Evolutionary conservation across 2,888 invertebrate species (phyloP), one percentile per base, ranked within the genome.

Genomic region (Margaritifera margaritifera): DNA sequence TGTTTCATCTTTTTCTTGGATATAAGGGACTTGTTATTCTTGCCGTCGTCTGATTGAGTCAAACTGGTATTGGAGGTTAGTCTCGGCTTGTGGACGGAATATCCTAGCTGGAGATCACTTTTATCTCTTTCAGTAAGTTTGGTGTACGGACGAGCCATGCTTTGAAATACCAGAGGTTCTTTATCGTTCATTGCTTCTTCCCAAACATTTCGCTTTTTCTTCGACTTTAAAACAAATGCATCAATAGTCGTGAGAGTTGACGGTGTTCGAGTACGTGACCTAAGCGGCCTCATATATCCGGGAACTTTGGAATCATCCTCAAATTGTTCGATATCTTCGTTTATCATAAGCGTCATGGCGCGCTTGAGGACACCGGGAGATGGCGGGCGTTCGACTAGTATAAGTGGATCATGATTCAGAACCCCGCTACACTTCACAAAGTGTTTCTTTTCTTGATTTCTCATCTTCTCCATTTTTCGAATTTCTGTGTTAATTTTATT

Each of bases 171-270:
- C 0, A 77, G 77, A 22, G 71, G 63, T 22, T 79, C 77, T 60
- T 79, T 79, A 20, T 82, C 82, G 19, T 77, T 74, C 65, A 79
- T 64, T 11, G 79, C 80, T 18, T 80, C 80, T 53, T 87, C 86
- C 87, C 87, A 87, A 2, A 87, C 73, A 72, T 86, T 87, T 62
- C 74, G 75, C 74, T 86, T 87, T 66, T 81, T 82, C 58, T 75
- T 81, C 5, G 76, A 62, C 68, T 77, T 80, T 18, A 83, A 71
- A 18, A 75, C 81, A 68, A 86, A 86, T 4, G 85, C 85, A 61
- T 87, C 87, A 24, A 87, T 86, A 20, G 85, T 86, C 24, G 80
- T 81, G 3, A 86, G 66, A 1, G 78, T 80, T 0, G 84, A 84
- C 0, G 86, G 85, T 6, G 85, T 82, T 24, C 75, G 69, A 50